Evolutionary conservation across 2,888 invertebrate species (phyloP).

Genomic region (Anoplius nigerrimus): DNA sequence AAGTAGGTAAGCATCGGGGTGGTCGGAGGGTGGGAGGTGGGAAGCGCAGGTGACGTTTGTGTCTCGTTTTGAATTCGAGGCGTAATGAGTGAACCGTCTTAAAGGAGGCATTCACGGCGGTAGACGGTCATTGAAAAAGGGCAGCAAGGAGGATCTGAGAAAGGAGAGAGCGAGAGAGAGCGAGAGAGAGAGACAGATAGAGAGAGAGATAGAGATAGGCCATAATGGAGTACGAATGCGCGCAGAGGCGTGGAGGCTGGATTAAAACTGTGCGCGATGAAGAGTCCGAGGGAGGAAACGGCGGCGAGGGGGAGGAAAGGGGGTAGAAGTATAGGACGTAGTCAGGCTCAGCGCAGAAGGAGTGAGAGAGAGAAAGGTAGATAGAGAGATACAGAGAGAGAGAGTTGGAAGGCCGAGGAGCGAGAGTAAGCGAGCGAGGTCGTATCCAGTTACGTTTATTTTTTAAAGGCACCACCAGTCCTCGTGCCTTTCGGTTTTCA

Average conservation of each 20-base stretch:
- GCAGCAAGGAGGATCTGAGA: slow-evolving; percentile 14
- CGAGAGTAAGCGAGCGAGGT: too few relatives aligned
- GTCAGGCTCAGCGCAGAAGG: too few relatives aligned
- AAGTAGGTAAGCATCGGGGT: too few relatives aligned
- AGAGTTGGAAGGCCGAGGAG: slow-evolving; percentile 2
- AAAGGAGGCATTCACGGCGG: slow-evolving; percentile 31
- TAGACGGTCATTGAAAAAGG: slow-evolving; percentile 27
- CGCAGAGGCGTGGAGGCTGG: background rate
- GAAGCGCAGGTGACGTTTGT: too few relatives aligned
- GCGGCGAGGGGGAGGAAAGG: background rate
- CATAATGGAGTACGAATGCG: too few relatives aligned
- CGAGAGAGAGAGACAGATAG: background rate
- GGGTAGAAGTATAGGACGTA: too few relatives aligned
- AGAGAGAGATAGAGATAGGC: background rate
- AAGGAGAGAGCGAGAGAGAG: background rate
- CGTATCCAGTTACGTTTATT: too few relatives aligned
- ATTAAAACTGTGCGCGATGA: slow-evolving; percentile 4
- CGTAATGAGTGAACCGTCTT: slow-evolving; percentile 44
- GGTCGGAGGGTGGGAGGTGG: too few relatives aligned
- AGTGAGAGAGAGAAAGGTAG: background rate
- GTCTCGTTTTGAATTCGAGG: slow-evolving; percentile 22
- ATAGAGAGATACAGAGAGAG: background rate
- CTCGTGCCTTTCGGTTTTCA: background rate
- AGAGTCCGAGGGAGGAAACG: background rate
- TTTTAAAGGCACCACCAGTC: too few relatives aligned